Evolutionary conservation across 2,797 vertebrate genomes (phyloP).

Genomic region (Sebastes elongatus): DNA sequence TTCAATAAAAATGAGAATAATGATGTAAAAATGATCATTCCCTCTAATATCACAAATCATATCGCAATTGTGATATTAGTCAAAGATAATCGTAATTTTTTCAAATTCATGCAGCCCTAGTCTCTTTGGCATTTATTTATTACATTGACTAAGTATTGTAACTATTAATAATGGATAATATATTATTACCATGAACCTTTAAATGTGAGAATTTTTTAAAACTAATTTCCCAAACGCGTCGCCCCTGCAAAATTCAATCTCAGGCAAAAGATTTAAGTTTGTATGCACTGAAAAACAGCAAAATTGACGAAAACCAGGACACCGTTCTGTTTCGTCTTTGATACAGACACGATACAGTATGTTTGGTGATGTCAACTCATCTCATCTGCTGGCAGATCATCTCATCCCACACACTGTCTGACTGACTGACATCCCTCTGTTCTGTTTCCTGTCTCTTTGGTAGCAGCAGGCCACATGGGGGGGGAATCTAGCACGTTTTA

Average conservation of each 20-base stretch:
- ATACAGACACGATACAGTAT: constrained; percentile 50
- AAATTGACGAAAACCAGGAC: constrained; percentile 47
- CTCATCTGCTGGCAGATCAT: constrained; percentile 43
- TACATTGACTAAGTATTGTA: not conserved
- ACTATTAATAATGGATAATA: not conserved
- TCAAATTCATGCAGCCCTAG: not conserved
- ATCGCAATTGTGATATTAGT: not conserved
- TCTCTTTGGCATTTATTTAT: not conserved
- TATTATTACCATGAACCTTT: not conserved
- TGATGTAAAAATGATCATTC: not conserved
- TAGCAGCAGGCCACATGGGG: constrained; percentile 24
- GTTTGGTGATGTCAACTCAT: constrained; percentile 49
- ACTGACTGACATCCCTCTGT: constrained; percentile 50
- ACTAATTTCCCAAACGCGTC: not conserved
- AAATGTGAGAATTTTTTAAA: not conserved
- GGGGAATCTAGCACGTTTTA: constrained; percentile 26
- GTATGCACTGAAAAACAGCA: constrained; percentile 14
- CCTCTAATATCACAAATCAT: not conserved
- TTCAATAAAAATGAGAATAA: no score
- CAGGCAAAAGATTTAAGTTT: constrained; percentile 22
- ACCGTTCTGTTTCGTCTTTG: constrained; percentile 28
- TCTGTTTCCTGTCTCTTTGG: constrained; percentile 36
- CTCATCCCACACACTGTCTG: constrained; percentile 57
- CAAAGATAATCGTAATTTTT: not conserved
- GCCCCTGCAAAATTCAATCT: not conserved